Conservation (phyloP, 2,797 vertebrate genomes). For the Oreochromis grahami region DNA sequence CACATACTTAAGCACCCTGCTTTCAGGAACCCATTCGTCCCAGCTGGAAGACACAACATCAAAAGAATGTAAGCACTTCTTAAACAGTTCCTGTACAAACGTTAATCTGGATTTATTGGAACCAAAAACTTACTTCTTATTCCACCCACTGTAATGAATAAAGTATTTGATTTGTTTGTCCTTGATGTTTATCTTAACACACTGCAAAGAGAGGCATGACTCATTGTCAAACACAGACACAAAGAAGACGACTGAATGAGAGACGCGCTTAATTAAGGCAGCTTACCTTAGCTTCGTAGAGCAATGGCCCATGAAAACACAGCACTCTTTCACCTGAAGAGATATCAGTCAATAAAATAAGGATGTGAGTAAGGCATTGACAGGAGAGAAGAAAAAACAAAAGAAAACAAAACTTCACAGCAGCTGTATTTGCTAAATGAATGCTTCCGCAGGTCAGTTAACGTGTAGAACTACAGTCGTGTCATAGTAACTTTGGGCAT, state of each 20-base stretch:
- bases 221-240: neutral
- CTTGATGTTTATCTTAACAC: conserved; percentile 98
- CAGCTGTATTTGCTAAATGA: neutral
- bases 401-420: no score
- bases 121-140: conserved; percentile 92
- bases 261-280: neutral
- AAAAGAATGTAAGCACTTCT: neutral
- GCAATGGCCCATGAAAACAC: conserved; percentile 99
- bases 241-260: neutral
- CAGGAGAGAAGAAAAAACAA: neutral
- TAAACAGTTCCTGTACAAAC: neutral
- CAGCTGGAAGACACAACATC: conserved; percentile 76
- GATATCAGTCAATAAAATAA: conserved; percentile 27
- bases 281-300: conserved; percentile 98
- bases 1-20: conserved; percentile 99
- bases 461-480: neutral
- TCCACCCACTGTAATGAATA: conserved; percentile 99
- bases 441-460: neutral
- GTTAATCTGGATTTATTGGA: neutral
- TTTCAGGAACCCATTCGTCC: conserved; percentile 99
- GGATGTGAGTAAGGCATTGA: neutral
- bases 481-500: no score
- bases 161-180: conserved; percentile 99
- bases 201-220: conserved; percentile 75
- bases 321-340: conserved; percentile 95